Percentiles rank a stretch among this genome's conserved stretches.
These are phyloP conservation scores for Melanotaenia duboulayi DNA, from an alignment of 2,113 vertebrate species.

Conservation along the genomic window DNA sequence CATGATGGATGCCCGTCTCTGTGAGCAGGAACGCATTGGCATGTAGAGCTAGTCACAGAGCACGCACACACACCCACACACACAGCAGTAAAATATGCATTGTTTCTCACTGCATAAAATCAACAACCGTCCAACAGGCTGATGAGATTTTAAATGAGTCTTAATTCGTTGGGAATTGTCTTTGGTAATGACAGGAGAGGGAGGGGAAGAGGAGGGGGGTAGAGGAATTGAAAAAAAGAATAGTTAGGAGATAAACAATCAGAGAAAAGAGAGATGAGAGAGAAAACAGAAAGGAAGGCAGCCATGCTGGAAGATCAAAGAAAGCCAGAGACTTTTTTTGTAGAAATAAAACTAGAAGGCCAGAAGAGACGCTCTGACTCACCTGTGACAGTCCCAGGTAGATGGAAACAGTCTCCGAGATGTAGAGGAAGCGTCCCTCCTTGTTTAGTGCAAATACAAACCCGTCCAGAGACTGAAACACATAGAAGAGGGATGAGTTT, in stretches of 20 bases:
- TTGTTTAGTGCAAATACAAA: constrained; percentile 99
- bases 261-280: neutral
- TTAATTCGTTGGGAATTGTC: constrained; percentile 76
- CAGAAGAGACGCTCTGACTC: constrained; percentile 73
- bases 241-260: constrained; percentile 7
- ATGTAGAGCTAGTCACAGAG: constrained; percentile 56
- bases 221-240: constrained; percentile 12
- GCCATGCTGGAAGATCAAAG: neutral
- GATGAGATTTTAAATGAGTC: constrained; percentile 76
- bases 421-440: constrained; percentile 99
- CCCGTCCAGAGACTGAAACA: constrained; percentile 94
- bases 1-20: constrained; percentile 59
- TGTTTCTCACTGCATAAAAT: constrained; percentile 64
- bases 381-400: constrained; percentile 99
- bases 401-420: constrained; percentile 99
- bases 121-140: constrained; percentile 63
- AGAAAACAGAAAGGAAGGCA: neutral
- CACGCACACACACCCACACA: constrained; percentile 38
- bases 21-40: constrained; percentile 70
- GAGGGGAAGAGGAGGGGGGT: neutral
- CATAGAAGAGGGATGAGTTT: neutral
- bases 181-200: constrained; percentile 53
- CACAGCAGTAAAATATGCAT: constrained; percentile 69
- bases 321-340: neutral
- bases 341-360: too few relatives aligned